phyloP scores from a whole-genome alignment of 1,140 invertebrate genomes.

The Anastrepha ludens region DNA sequence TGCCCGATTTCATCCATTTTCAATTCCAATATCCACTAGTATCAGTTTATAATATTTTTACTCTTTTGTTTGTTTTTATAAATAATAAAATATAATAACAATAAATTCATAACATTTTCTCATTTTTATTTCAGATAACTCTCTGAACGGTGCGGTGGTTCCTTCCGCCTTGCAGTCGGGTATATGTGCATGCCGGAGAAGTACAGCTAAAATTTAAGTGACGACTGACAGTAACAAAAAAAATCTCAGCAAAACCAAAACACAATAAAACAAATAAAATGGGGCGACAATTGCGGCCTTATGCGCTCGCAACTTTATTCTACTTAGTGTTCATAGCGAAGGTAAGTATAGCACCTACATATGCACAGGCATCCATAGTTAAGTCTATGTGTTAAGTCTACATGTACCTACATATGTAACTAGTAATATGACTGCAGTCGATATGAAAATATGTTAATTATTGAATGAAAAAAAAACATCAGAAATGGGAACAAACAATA shows the following conservation, averaged over 20 bases:
- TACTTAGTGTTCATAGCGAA: conserved; percentile 71
- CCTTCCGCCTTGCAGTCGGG: neutral
- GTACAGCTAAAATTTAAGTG: conserved; percentile 26
- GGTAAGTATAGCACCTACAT: conserved; percentile 60
- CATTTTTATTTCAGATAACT: conserved; percentile 48
- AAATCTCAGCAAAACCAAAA: conserved; percentile 59
- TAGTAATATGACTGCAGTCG: neutral
- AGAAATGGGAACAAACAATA: neutral
- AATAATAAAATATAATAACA: too few relatives aligned
- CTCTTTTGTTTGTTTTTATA: too few relatives aligned
- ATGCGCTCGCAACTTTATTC: conserved; percentile 67
- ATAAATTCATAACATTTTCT: neutral
- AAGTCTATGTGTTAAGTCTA: neutral
- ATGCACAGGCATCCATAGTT: too few relatives aligned
- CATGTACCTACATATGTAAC: neutral
- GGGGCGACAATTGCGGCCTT: conserved; percentile 67
- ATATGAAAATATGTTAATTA: too few relatives aligned
- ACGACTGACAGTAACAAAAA: neutral
- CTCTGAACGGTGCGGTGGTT: conserved; percentile 33
- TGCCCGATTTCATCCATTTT: too few relatives aligned
- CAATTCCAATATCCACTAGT: too few relatives aligned
- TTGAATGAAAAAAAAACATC: neutral
- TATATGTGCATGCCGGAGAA: conserved; percentile 37
- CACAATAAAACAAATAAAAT: conserved; percentile 63
- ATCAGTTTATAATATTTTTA: too few relatives aligned